These are phyloP conservation scores for Cyanoramphus novaezelandiae DNA, from an alignment of 2,113 vertebrate species.

Conservation along the genomic window DNA sequence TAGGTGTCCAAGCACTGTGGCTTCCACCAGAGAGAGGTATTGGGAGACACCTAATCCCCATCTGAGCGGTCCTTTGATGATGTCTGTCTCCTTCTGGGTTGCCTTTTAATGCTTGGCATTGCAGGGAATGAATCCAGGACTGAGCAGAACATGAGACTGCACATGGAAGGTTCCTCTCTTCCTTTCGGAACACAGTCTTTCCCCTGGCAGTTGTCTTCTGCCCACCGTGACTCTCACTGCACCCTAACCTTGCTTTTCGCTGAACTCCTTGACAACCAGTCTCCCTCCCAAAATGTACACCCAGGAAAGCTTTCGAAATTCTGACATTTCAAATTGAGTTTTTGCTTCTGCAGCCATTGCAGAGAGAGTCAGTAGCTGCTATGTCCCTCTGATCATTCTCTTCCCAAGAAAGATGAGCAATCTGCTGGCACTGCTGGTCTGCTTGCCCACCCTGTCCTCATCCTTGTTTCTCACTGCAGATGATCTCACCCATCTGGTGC, in stretches of 20 bases:
- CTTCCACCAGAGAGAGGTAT: not conserved
- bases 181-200: fast-evolving
- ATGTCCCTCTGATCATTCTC: not conserved
- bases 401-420: not conserved
- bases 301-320: not conserved
- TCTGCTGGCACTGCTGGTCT: not conserved
- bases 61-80: not conserved
- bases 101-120: not conserved
- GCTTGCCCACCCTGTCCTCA: not conserved
- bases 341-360: not conserved
- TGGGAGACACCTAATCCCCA: not conserved
- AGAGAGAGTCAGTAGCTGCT: not conserved
- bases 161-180: not conserved
- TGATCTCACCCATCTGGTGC: not conserved
- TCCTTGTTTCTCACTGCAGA: not conserved
- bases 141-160: not conserved
- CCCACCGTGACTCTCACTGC: not conserved
- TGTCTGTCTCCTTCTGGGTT: not conserved
- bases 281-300: not conserved
- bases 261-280: not conserved
- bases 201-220: not conserved
- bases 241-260: not conserved
- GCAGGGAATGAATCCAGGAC: not conserved
- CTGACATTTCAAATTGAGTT: not conserved
- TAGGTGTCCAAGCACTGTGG: not conserved